Evolutionary conservation across 2,797 vertebrate genomes (phyloP).

Genomic region (Oceanodroma leucorhoa): DNA sequence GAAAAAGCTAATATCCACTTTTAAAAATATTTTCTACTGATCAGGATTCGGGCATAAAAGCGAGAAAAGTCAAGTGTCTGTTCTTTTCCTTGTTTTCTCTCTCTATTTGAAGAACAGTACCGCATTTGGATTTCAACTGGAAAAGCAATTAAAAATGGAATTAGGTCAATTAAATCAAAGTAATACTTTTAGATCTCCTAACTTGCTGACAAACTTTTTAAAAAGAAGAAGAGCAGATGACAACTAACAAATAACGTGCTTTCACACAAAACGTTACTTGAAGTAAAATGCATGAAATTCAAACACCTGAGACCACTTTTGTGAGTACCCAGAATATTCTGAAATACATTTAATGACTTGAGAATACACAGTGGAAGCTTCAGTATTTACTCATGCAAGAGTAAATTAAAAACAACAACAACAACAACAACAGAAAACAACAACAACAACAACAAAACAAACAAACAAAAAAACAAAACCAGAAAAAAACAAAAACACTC

Average conservation of each 20-base stretch:
- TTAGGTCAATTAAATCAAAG: background rate
- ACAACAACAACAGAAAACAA: background rate
- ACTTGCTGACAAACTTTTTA: background rate
- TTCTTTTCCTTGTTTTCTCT: background rate
- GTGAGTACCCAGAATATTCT: background rate
- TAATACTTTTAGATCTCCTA: background rate
- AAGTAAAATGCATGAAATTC: background rate
- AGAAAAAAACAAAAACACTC: too few species aligned
- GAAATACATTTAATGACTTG: background rate
- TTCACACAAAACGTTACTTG: background rate
- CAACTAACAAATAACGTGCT: background rate
- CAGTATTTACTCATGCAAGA: background rate
- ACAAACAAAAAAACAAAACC: too few species aligned
- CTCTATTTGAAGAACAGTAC: background rate
- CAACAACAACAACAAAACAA: too few species aligned
- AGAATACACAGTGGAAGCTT: background rate
- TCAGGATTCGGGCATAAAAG: background rate
- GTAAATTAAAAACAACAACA: background rate
- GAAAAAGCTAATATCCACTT: background rate
- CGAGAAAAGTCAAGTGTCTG: background rate
- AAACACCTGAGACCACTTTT: background rate
- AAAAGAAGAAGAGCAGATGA: background rate
- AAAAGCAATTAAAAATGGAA: constrained; percentile 32
- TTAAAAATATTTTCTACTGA: background rate
- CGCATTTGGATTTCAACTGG: background rate